Base-by-base conservation (phyloP, 2,888 invertebrate genomes). In the Galerucella nymphaeae region DNA sequence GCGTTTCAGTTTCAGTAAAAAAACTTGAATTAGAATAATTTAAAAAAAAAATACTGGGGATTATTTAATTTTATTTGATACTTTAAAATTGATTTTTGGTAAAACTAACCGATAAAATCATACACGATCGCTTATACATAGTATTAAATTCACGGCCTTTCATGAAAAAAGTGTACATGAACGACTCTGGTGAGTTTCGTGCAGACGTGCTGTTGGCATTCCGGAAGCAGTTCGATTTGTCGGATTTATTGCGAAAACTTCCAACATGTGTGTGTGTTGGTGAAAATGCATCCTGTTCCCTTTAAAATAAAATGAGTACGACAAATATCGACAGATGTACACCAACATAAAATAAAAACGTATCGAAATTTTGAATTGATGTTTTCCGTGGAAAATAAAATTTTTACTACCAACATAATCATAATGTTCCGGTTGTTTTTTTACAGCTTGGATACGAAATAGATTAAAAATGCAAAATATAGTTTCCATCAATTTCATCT, bases 221-320 rank as follows among this genome's bases (percentile, higher is more conserved):
- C 64, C 20, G 72, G 68, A 73, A 71, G 72, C 61, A 61, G 59
- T 64, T 74, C 70, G 66, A 70, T 72, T 66, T 62, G 53, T 67
- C 48, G 70, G 65, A 73, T 75, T 73, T 75, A 73, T 73, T 67
- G 71, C 63, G 50, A 72, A 74, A 72, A 72, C 50, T 76, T 70
- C 57, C 70, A 72, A 70, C 73, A 74, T 72, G 68, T 72, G 67
- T 72, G 67, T 72, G 76, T 70, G 72, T 72, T 48, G 65, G 72
- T 50, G 61, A 68, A 68, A 68, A 68, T 74, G 70, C 72, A 74
- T 72, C 72, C 61, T 72, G 67, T 73, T 64, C 71, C 65, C 67
- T 73, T 72, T 63, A 73, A 75, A 75, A 75, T 75, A 73, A 73
- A 73, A 72, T 62, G 73, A 70, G 59, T 63, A 45, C 61, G 67